These are phyloP conservation scores for Gnathonemus longibarbis DNA, from an alignment of 2,113 vertebrate species.

Conservation along the genomic window DNA sequence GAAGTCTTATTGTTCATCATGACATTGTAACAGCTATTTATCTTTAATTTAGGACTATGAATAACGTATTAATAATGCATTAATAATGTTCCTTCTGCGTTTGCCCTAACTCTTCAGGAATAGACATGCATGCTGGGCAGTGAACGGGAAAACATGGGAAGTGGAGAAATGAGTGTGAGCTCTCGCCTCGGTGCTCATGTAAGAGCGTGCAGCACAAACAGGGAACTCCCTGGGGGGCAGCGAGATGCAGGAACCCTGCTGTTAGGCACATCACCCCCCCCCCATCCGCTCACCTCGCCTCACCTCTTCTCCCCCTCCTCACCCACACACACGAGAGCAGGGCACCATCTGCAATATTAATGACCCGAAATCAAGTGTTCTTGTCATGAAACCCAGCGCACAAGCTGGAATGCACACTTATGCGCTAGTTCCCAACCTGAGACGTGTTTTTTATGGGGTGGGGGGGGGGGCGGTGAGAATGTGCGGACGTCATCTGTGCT, in stretches of 20 bases:
- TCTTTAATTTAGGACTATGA: background rate
- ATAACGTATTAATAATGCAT: background rate
- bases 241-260: background rate
- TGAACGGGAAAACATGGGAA: background rate
- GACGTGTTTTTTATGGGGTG: background rate
- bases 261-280: background rate
- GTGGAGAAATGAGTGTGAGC: background rate
- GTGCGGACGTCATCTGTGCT: background rate
- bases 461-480: background rate
- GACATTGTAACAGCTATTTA: background rate
- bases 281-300: background rate
- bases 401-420: background rate
- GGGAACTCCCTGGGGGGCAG: background rate
- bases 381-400: background rate
- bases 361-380: conserved; percentile 6
- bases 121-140: background rate
- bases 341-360: background rate
- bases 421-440: background rate
- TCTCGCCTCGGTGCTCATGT: background rate
- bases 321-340: background rate
- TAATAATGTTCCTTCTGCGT: background rate
- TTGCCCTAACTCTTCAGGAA: background rate
- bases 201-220: background rate
- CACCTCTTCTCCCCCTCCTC: background rate
- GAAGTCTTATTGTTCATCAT: background rate